These are phyloP conservation scores for Fregetta grallaria DNA, from an alignment of 2,113 vertebrate genomes.

Conservation along the genomic window DNA sequence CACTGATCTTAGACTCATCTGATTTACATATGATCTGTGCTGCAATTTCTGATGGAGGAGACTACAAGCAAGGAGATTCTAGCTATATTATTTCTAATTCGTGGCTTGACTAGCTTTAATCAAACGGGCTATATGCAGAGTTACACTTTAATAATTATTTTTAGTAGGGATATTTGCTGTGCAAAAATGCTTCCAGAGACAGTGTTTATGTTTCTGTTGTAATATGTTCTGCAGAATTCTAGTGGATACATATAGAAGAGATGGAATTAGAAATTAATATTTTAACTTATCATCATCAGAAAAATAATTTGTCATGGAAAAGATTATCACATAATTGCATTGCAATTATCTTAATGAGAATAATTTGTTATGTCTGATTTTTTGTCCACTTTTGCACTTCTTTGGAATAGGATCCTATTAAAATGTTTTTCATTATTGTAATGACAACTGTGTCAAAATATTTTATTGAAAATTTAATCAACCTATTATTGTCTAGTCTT, in stretches of 20 bases:
- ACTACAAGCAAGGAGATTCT: not conserved
- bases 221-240: not conserved
- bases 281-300: not conserved
- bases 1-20: not conserved
- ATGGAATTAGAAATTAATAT: not conserved
- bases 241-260: not conserved
- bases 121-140: not conserved
- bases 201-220: not conserved
- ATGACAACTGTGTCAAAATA: not conserved
- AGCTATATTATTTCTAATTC: not conserved
- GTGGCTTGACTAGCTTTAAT: not conserved
- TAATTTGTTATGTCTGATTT: slow-evolving; percentile 2
- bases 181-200: not conserved
- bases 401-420: not conserved
- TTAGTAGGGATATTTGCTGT: not conserved
- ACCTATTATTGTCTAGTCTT: not conserved
- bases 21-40: not conserved
- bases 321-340: not conserved
- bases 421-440: not conserved
- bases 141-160: not conserved
- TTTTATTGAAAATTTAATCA: not conserved
- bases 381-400: not conserved
- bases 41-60: not conserved
- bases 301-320: not conserved
- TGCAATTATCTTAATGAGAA: not conserved